phyloP scores from a whole-genome alignment of 2,888 invertebrate genomes.

The Phrixothrix hirtus region DNA sequence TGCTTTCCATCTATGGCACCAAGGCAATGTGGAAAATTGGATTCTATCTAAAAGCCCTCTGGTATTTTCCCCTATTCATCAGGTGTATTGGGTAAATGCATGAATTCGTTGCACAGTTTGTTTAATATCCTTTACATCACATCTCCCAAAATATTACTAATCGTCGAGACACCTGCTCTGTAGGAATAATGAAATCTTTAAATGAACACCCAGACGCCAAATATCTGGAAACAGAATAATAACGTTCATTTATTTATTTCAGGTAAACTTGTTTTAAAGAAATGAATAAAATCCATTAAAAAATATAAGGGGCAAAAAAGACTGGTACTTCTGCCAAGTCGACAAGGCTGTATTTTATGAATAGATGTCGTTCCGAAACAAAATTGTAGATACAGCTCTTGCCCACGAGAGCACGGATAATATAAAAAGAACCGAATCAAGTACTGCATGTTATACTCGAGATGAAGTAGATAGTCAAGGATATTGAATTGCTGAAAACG shows the following conservation, averaged over 20 bases:
- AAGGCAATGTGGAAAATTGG: constrained; percentile 9
- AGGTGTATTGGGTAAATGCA: neutral
- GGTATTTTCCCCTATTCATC: neutral
- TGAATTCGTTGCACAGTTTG: neutral
- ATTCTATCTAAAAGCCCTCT: neutral
- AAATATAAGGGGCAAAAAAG: no score
- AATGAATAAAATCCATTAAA: constrained; percentile 10
- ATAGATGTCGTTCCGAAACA: constrained; percentile 6
- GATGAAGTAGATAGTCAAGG: neutral
- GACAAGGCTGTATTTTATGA: neutral
- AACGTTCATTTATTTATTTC: neutral
- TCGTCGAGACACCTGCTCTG: neutral
- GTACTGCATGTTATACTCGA: neutral
- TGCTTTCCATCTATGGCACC: constrained; percentile 11
- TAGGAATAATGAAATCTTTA: constrained; percentile 1
- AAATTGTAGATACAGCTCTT: constrained; percentile 2
- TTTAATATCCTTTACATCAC: neutral
- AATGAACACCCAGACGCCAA: neutral
- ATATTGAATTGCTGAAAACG: no score
- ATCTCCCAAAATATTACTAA: constrained; percentile 6
- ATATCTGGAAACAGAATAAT: constrained; percentile 6
- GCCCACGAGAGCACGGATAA: constrained; percentile 2
- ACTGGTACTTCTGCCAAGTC: neutral
- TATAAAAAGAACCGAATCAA: neutral
- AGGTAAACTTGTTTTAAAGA: constrained; percentile 6